Conservation (phyloP, 1,140 invertebrate species). For the Pteromalus puparum region DNA sequence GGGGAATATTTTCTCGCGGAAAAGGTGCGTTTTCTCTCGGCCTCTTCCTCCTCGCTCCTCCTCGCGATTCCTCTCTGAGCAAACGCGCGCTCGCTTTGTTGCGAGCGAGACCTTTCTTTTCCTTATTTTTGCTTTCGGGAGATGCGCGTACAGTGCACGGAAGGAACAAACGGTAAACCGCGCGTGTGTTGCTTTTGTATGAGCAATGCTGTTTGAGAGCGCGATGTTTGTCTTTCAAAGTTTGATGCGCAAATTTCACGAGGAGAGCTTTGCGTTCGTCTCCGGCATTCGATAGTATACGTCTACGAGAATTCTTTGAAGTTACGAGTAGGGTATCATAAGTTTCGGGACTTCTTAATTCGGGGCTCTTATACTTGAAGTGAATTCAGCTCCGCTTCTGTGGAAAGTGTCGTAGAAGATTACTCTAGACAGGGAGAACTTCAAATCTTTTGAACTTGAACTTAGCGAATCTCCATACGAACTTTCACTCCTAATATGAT, state of each 20-base stretch:
- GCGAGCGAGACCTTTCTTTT: not conserved
- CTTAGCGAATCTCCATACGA: not conserved
- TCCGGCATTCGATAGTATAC: too few species aligned
- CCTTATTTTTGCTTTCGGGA: not conserved
- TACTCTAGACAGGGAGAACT: not conserved
- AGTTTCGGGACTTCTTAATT: not conserved
- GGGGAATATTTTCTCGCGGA: slow-evolving; percentile 32
- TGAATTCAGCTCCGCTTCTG: not conserved
- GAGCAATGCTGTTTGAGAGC: not conserved
- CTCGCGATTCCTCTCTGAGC: not conserved
- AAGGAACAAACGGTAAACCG: slow-evolving; percentile 4
- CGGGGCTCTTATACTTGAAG: not conserved
- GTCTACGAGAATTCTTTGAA: not conserved
- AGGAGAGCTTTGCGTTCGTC: too few species aligned
- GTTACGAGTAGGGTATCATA: not conserved
- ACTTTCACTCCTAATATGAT: not conserved
- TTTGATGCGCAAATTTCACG: too few species aligned
- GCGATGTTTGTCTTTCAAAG: not conserved
- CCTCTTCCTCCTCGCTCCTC: not conserved
- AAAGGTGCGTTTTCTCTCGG: slow-evolving; percentile 38
- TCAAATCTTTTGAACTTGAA: slow-evolving; percentile 1
- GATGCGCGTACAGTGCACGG: not conserved
- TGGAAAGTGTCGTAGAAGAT: not conserved
- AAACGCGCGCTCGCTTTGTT: not conserved
- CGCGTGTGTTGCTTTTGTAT: not conserved